Base-by-base conservation (phyloP, 1,140 invertebrate species). In the Stegodyphus dumicola region DNA sequence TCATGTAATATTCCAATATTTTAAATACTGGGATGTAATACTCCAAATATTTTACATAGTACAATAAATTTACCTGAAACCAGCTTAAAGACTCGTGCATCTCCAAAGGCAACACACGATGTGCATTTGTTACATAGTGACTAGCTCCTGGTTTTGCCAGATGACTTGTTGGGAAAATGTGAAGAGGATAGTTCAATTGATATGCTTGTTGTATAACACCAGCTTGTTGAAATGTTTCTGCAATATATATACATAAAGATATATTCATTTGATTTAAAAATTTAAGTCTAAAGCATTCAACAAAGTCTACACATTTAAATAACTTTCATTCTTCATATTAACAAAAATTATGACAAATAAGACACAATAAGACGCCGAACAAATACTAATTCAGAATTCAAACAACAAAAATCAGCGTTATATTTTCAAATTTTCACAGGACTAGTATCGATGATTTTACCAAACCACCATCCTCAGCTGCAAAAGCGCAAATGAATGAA, bases 211-310 rank as follows among this genome's bases (percentile, higher is more conserved):
- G 89, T 66, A 91, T 91, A 6, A 91, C 90, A 51, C 89, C 90
- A 86, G 91, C 89, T 76, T 89, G 87, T 71, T 92, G 91, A 54
- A 91, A 90, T 56, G 86, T 89, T 51, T 91, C 91, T 91, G 64
- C 49, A 54, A 86, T 60, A 60, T 10, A 60, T 5, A 60, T 60
- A 60, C 1, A 15, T 10, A 60, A 60, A 10, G 56, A 60, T 10
- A 60, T 9, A 9, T 60, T 60, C 15, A 60, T 10, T 60, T 60
- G 9, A 60, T 60, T 60, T 60, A 1, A 33, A 33, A 33, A 33
- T 33, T 33, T 33, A 3, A 33, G 33, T 33, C 33, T 33, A 33
- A 1, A 33, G 33, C 33, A 33, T 33, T 33, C 33, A 33, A 33
- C 33, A 60, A 1, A 60, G 56, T 0, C 9, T 60, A 2, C 56